Evolutionary conservation across 2,113 vertebrate species (phyloP).

Genomic region (Oplegnathus fasciatus): DNA sequence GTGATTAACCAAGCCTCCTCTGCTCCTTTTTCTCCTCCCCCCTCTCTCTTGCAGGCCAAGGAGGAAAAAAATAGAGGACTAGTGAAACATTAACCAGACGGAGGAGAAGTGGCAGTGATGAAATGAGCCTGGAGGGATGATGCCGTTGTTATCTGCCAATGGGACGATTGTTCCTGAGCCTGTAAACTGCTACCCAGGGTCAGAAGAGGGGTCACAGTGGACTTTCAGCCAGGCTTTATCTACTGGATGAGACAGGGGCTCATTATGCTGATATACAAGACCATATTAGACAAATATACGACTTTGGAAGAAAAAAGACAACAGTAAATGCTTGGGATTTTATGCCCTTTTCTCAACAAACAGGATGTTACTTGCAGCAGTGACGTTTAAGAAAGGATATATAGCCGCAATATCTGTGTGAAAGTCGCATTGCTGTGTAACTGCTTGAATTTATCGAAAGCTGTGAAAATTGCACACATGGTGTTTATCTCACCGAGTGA

Average conservation of each 20-base stretch:
- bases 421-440: slow-evolving; percentile 41
- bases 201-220: slow-evolving; percentile 78
- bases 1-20: slow-evolving; percentile 76
- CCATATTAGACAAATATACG: slow-evolving; percentile 57
- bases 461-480: slow-evolving; percentile 72
- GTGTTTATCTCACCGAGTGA: slow-evolving; percentile 73
- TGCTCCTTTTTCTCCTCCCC: slow-evolving; percentile 49
- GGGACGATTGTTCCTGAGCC: slow-evolving; percentile 78
- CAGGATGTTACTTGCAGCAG: neutral
- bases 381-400: neutral
- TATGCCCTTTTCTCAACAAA: slow-evolving; percentile 10
- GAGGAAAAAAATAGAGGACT: slow-evolving; percentile 51
- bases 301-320: slow-evolving; percentile 22
- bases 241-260: slow-evolving; percentile 61
- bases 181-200: slow-evolving; percentile 79
- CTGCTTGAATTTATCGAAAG: slow-evolving; percentile 62
- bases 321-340: slow-evolving; percentile 22
- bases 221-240: slow-evolving; percentile 68
- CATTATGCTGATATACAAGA: slow-evolving; percentile 78
- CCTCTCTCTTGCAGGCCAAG: slow-evolving; percentile 18
- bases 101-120: slow-evolving; percentile 79
- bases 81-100: slow-evolving; percentile 85
- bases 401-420: slow-evolving; percentile 31
- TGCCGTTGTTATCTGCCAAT: slow-evolving; percentile 77
- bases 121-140: slow-evolving; percentile 80